Evolutionary conservation across 2,888 invertebrate species (phyloP), one percentile per base, ranked within the genome.

Genomic region (Microplitis deprimator): DNA sequence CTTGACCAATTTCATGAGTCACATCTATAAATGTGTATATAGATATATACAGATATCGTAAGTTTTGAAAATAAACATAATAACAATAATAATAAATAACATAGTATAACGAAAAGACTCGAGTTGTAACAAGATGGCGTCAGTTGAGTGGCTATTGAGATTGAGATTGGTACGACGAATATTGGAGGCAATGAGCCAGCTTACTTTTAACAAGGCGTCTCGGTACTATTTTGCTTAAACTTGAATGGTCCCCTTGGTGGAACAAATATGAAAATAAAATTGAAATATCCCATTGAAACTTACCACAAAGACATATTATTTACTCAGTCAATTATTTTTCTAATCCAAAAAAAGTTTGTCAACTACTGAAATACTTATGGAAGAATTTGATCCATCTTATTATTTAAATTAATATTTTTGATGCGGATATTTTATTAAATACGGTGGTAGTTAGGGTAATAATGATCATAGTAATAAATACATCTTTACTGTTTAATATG

Each of bases 131-230:
- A 81, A 84, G 83, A 83, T 79, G 82, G 81, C 81, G 82, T 79
- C 68, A 29, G 29, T 59, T 84, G 87, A 88, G 87, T 87, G 86
- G 86, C 86, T 84, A 87, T 88, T 85, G 84, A 81, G 84, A 82
- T 84, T 85, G 84, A 81, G 84, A 82, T 84, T 84, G 83, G 79
- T 83, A 82, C 78, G 78, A 77, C 76, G 77, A 84, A 89, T 89
- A 89, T 89, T 84, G 89, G 87, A 88, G 87, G 89, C 89, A 89
- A 89, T 89, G 89, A 89, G 88, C 87, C 89, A 83, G 86, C 88
- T 84, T 87, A 89, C 88, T 90, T 90, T 90, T 90, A 90, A 89
- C 89, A 90, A 90, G 89, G 87, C 85, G 83, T 84, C 83, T 83
- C 8, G 10, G 50, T 50, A 50, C 13, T 50, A 50, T 50, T 13